phyloP scores from a whole-genome alignment of 2,797 vertebrate genomes.

The Smutsia gigantea region DNA sequence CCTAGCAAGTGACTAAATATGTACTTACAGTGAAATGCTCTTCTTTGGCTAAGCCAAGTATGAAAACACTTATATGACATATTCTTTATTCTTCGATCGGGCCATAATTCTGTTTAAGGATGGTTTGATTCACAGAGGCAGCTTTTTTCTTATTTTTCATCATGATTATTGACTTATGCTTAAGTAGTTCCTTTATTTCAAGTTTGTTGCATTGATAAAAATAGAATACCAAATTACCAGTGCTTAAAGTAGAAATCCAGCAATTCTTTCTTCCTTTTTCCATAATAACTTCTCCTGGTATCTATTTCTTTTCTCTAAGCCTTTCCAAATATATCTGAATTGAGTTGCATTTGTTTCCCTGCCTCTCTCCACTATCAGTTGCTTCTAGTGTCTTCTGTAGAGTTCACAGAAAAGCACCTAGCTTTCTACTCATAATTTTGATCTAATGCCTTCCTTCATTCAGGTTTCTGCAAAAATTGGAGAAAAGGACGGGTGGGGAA shows the following conservation, averaged over 20 bases:
- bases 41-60: not conserved
- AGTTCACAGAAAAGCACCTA: not conserved
- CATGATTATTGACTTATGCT: not conserved
- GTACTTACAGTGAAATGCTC: not conserved
- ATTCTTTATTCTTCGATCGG: not conserved
- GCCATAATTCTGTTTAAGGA: not conserved
- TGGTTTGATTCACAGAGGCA: not conserved
- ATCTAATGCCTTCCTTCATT: not conserved
- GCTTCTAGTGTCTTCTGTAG: not conserved
- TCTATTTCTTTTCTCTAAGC: conserved; percentile 8
- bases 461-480: conserved; percentile 15
- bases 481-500: not conserved
- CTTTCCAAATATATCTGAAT: conserved; percentile 32
- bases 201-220: not conserved
- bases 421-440: not conserved
- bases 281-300: not conserved
- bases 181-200: conserved; percentile 12
- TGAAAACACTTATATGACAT: not conserved
- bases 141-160: not conserved
- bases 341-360: not conserved
- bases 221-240: not conserved
- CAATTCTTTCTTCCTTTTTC: not conserved
- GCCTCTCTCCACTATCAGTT: not conserved
- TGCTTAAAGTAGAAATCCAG: conserved; percentile 19
- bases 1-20: conserved; percentile 56